Evolutionary conservation across 2,113 vertebrate genomes (phyloP), one percentile per base, ranked within the genome.

Genomic region (Scartelaos histophorus): DNA sequence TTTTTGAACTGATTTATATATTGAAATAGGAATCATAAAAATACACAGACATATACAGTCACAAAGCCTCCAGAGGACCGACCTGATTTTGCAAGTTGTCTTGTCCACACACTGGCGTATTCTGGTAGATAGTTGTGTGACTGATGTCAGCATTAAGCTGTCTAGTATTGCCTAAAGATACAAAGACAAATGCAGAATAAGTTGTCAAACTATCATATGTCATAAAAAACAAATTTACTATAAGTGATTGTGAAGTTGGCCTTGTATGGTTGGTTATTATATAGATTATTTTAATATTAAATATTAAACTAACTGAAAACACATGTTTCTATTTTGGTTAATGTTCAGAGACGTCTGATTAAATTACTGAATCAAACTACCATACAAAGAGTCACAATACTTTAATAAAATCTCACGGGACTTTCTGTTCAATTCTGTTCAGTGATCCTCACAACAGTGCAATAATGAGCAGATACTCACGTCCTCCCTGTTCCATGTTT

Each of bases 401-500:
- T 61, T 5, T 61, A 61, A 61, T 61, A 29, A 61, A 61, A 19
- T 1, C 13, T 64, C 61, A 64, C 38, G 61, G 19, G 61, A 38
- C 16, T 64, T 38, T 11, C 35, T 34, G 38, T 19, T n/a, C 10
- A n/a, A 64, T 19, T 38, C 19, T n/a, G 17, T 35, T 7, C 16
- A 61, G 38, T 43, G 17, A 35, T 17, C 29, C 15, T 9, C 29
- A 35, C 4, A 62, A 62, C 29, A 34, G 19, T 3, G 29, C 6
- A 34, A 35, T 64, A 38, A 7, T n/a, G 15, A 73, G 43, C n/a
- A 22, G 17, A 13, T 9, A 82, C 87, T 95, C 76, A 97, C 97
- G 85, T 98, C 97, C 79, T 99, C 97, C 82, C 96, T 94, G 81
- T 95, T 98, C 97, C 97, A 98, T 5, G 97, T 98, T 85, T 96